Evolutionary conservation across 2,113 vertebrate species (phyloP).

Genomic region (Siniperca knerii): DNA sequence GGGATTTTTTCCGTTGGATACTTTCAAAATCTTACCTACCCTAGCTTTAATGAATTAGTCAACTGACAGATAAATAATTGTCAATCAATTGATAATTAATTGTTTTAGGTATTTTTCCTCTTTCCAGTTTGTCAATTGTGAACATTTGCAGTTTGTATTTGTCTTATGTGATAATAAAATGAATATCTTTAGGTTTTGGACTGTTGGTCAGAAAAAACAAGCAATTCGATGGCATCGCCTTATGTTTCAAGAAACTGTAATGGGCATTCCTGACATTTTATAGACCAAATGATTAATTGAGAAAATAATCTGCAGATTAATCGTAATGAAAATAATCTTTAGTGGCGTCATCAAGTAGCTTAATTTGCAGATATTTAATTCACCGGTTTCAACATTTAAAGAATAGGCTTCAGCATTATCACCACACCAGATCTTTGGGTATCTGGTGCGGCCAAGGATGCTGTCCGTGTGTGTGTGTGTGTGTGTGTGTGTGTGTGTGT

Average conservation of each 20-base stretch:
- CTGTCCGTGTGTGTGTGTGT: slow-evolving; percentile 10
- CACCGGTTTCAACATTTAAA: not conserved
- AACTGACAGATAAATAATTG: not conserved
- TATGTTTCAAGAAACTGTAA: not conserved
- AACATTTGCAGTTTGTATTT: not conserved
- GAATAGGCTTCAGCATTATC: not conserved
- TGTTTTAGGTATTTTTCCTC: not conserved
- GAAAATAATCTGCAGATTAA: not conserved
- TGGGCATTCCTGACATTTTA: not conserved
- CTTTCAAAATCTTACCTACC: no score
- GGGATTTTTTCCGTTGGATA: no score
- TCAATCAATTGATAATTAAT: not conserved
- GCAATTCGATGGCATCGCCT: not conserved
- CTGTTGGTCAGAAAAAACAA: not conserved
- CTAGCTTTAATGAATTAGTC: no score
- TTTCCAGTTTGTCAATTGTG: not conserved
- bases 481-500: slow-evolving; percentile 15
- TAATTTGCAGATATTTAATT: not conserved
- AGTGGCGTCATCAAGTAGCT: not conserved
- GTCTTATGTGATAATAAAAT: not conserved
- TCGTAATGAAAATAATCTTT: not conserved
- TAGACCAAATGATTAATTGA: not conserved
- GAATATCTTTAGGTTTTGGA: not conserved
- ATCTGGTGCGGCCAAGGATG: slow-evolving; percentile 4
- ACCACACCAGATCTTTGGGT: not conserved